These are phyloP conservation scores for Nymphicus hollandicus DNA, from an alignment of 2,113 vertebrate genomes.

Conservation along the genomic window DNA sequence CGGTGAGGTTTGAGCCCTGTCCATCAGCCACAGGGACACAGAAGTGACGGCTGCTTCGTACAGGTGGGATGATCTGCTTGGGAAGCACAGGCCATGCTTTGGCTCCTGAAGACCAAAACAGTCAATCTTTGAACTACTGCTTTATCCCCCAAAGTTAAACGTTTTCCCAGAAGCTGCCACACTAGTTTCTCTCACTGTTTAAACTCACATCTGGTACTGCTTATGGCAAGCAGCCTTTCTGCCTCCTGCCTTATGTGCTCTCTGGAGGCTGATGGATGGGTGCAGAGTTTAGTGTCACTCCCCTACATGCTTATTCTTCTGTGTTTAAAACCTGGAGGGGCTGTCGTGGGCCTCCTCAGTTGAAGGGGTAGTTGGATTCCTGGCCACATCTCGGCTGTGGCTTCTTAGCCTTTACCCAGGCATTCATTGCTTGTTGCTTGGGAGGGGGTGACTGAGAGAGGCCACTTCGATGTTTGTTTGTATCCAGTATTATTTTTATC, in stretches of 20 bases:
- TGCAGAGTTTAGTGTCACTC: not conserved
- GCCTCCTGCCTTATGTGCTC: rapidly evolving
- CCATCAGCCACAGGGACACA: not conserved
- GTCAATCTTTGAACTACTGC: not conserved
- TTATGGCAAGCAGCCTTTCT: not conserved
- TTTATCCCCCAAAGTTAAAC: rapidly evolving
- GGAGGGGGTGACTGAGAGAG: slow-evolving; percentile 11
- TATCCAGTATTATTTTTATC: not conserved
- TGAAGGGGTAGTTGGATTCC: not conserved
- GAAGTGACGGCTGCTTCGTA: not conserved
- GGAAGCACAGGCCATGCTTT: not conserved
- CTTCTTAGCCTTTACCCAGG: not conserved
- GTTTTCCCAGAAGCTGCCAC: not conserved
- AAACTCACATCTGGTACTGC: not conserved
- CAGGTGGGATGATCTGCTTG: not conserved
- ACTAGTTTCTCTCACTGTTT: not conserved
- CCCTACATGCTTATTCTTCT: rapidly evolving
- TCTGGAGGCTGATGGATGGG: not conserved
- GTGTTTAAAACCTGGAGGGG: not conserved
- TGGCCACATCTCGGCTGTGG: not conserved
- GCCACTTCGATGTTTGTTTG: not conserved
- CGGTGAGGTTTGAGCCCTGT: not conserved
- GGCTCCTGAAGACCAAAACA: not conserved
- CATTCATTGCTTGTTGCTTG: not conserved
- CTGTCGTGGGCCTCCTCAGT: not conserved